Evolutionary conservation across 1,140 invertebrate species (phyloP), one percentile per base, ranked within the genome.

Genomic region (Samia ricini): DNA sequence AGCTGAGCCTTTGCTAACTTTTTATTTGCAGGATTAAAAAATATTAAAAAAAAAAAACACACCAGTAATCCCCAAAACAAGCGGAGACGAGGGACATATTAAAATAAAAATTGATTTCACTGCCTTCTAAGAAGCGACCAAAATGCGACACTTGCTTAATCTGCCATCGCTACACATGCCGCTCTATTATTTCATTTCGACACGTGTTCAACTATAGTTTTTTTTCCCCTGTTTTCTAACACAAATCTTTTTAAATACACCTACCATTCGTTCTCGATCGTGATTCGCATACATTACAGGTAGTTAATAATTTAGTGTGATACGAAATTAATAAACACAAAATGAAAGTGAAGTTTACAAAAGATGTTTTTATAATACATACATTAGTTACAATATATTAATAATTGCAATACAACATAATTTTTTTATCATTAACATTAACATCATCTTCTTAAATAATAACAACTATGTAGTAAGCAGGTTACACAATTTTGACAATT

Each of bases 101-200:
- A 62, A 68, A 75, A 81, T 79, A 73, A 83, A 81, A 83, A 80
- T 79, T 76, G 70, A 78, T 80, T 66, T 80, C 64, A 55, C 59
- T 67, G 61, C 60, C 60, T 88, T 88, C 85, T 75, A 54, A 70
- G 83, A 88, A 86, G 64, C 59, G 66, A 42, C 8, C 33, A 42
- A 42, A 42, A 42, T 42, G 77, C 71, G 77, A 83, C 83, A 88
- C 85, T 86, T 88, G 85, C 75, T 81, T 85, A 86, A 88, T 85
- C 85, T 83, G 69, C 72, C 76, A 78, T 72, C 75, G 64, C 70
- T 64, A 66, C 72, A 81, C 72, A 81, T 79, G 77, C 72, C 71
- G 64, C 60, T 67, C 69, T 72, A 78, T 81, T 88, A 81, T 82
- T 83, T 74, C 68, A 56, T 50, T 26, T 57, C 65, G 81, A 76